phyloP scores from a whole-genome alignment of 2,888 invertebrate genomes.

The Zaprionus bogoriensis region DNA sequence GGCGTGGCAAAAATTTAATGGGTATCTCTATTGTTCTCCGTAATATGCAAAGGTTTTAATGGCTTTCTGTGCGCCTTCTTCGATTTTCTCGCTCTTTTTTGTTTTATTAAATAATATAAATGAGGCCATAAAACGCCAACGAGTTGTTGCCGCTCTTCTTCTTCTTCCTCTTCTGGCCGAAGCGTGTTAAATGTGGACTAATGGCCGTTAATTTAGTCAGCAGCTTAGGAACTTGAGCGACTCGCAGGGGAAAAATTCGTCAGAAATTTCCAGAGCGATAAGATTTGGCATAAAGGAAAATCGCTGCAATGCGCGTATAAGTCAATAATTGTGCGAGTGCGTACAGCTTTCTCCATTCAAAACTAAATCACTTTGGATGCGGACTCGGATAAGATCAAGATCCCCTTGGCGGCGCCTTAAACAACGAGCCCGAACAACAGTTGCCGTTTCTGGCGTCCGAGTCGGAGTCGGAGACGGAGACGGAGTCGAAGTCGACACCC shows the following conservation, averaged over 20 bases:
- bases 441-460: constrained; percentile 58
- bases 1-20: constrained; percentile 75
- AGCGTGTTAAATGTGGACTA: constrained; percentile 69
- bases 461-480: no score
- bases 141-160: constrained; percentile 14
- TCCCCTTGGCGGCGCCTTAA: constrained; percentile 70
- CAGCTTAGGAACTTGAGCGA: constrained; percentile 25
- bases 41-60: constrained; percentile 69
- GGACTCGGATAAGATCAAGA: constrained; percentile 47
- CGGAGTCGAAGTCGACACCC: constrained; percentile 3
- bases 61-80: constrained; percentile 34
- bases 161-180: constrained; percentile 17
- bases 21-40: constrained; percentile 55
- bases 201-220: constrained; percentile 59
- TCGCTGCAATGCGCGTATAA: no score
- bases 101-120: constrained; percentile 59
- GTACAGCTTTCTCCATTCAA: constrained; percentile 68
- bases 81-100: constrained; percentile 17
- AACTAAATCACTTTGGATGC: constrained; percentile 70
- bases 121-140: constrained; percentile 47
- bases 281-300: not conserved
- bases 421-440: constrained; percentile 64
- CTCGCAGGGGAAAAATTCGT: not conserved
- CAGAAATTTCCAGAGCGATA: constrained; percentile 29
- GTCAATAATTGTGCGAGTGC: constrained; percentile 62